Conservation (phyloP, 2,888 invertebrate species). For the Leucoma salicis region DNA sequence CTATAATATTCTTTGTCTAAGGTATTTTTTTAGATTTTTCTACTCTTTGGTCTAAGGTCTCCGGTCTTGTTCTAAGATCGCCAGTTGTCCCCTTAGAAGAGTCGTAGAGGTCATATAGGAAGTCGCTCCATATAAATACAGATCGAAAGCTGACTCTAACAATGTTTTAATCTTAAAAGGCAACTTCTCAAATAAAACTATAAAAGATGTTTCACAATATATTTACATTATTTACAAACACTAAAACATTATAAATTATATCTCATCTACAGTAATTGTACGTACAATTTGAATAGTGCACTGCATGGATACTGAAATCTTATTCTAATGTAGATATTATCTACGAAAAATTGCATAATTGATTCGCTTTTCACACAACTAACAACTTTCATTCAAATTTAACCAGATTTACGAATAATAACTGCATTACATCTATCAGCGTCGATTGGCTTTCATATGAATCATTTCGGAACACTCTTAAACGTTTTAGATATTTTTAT, state of each 20-base stretch:
- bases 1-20: too few relatives aligned
- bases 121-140: too few relatives aligned
- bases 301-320: constrained; percentile 8
- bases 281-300: constrained; percentile 17
- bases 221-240: constrained; percentile 52
- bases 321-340: constrained; percentile 10
- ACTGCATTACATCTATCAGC: neutral
- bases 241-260: constrained; percentile 27
- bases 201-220: constrained; percentile 33
- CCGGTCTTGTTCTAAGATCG: too few relatives aligned
- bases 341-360: constrained; percentile 6
- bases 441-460: too few relatives aligned
- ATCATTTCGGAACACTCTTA: too few relatives aligned
- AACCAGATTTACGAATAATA: neutral
- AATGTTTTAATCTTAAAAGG: constrained; percentile 1
- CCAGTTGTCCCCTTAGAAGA: too few relatives aligned
- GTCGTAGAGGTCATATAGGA: too few relatives aligned
- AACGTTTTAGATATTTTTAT: too few relatives aligned
- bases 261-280: constrained; percentile 23
- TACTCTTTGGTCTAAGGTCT: too few relatives aligned
- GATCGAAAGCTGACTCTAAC: too few relatives aligned
- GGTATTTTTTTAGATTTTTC: too few relatives aligned
- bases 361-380: neutral
- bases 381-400: neutral
- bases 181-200: constrained; percentile 17